Evolutionary conservation across 2,888 invertebrate species (phyloP), one percentile per base, ranked within the genome.

Genomic region (Lasioglossum marginatum): DNA sequence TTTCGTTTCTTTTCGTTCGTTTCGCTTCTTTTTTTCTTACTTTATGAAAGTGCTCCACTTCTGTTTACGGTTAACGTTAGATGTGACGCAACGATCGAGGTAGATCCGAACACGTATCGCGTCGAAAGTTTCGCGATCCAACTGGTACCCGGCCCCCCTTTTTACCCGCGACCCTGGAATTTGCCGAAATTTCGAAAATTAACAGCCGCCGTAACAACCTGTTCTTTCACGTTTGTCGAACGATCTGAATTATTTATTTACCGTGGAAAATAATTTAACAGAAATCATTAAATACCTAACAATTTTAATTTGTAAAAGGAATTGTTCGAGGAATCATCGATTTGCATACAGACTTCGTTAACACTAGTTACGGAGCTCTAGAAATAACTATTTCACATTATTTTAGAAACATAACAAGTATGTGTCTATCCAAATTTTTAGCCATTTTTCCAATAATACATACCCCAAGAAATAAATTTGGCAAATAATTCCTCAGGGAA

Each of bases 11-110:
- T 66, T 66, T 23, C 34, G 34, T 34, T 66, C 34, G 16, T 66
- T 34, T 3, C 16, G 16, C 1, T 66, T 6, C 16, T 89, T 89
- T 90, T 31, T 91, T 90, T 80, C 87, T 85, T 91, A 83, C 91
- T 90, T 90, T 91, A 91, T 90, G 91, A 91, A 91, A 91, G 91
- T 90, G 91, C 90, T 91, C 91, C 85, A 91, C 89, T 91, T 91
- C 84, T 82, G 82, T 68, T 83, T 81, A 68, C 66, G 23, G 76
- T 82, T 75, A 83, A 87, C 82, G 88, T 91, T 90, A 90, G 90
- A 90, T 80, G 77, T 91, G 84, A 87, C 85, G 90, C 85, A 90
- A 90, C 71, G 60, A 70, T 63, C 77, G 37, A 81, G 82, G 83
- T 82, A 82, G 79, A 89, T 85, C 88, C 63, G 84, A 82, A 83